A percentile compares a stretch with the other conserved stretches of the same genome.
Conservation (phyloP, 1,140 invertebrate genomes). For the Drosophila persimilis region DNA sequence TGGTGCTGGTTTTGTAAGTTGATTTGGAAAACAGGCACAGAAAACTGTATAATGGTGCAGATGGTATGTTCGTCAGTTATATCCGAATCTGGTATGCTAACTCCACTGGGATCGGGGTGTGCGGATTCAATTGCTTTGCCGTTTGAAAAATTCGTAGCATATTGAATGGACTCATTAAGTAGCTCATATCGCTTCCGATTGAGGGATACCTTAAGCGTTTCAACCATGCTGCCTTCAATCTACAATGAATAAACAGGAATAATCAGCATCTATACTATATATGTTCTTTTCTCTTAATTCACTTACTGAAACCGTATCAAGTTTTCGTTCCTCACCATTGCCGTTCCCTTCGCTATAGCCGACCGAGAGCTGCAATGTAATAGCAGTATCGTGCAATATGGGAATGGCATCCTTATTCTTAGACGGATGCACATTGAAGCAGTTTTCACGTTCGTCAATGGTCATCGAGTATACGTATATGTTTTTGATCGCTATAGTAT, state of each 20-base stretch:
- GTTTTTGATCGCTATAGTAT: conserved; percentile 87
- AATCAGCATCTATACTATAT: background rate
- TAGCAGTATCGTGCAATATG: conserved; percentile 87
- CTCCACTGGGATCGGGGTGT: conserved; percentile 32
- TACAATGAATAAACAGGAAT: conserved; percentile 75
- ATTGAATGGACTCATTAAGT: conserved; percentile 89
- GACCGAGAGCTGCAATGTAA: conserved; percentile 85
- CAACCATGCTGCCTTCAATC: conserved; percentile 91
- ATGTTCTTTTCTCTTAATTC: background rate
- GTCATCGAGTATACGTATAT: conserved; percentile 94
- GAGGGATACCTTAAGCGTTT: conserved; percentile 92
- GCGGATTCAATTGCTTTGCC: conserved; percentile 28
- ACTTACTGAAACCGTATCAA: conserved; percentile 57
- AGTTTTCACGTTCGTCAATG: conserved; percentile 74
- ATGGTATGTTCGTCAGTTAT: conserved; percentile 28
- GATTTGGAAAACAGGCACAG: conserved; percentile 88
- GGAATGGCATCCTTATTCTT: conserved; percentile 74
- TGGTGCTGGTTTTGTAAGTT: conserved; percentile 87
- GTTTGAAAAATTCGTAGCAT: conserved; percentile 73
- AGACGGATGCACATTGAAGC: conserved; percentile 60
- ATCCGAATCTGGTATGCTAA: conserved; percentile 28
- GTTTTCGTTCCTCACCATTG: conserved; percentile 52
- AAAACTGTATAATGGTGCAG: conserved; percentile 85
- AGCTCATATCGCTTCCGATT: conserved; percentile 95
- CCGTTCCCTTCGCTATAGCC: conserved; percentile 79